Evolutionary conservation across 2,888 invertebrate genomes (phyloP), one percentile per base, ranked within the genome.

Genomic region (Cerceris rybyensis): DNA sequence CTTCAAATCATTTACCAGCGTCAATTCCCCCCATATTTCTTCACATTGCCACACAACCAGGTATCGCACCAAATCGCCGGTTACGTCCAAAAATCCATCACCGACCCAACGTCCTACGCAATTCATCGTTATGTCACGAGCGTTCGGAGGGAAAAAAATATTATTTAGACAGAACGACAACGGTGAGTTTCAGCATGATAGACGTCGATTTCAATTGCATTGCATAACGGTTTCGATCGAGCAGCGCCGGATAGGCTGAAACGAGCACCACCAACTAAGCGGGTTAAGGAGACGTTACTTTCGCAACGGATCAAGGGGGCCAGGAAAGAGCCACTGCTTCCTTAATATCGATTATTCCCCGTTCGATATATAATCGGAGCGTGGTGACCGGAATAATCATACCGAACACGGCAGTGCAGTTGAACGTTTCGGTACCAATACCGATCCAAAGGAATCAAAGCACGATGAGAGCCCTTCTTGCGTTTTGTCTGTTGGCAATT

Each of bases 221-320:
- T 90, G 83, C 86, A 80, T 86, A 89, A 88, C 70, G 72, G 70
- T 74, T 72, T 80, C 76, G 78, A 83, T 81, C 72, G 75, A 28
- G 77, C 75, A 70, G 84, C 75, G 80, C 60, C 68, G 64, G 64
- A 60, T 52, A 67, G 69, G 64, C 73, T 80, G 84, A 76, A 86
- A 85, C 82, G 80, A 81, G 73, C 80, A 83, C 85, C 80, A 81
- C 83, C 76, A 82, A 82, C 84, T 84, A 87, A 90, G 78, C 87
- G 83, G 90, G 90, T 91, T 88, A 90, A 91, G 90, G 90, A 88
- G 87, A 90, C 82, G 76, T 79, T 75, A 78, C 84, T 91, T 90
- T 89, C 88, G 88, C 83, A 89, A 91, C 82, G 77, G 63, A 59
- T 70, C 81, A 87, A 6, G 86, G 66, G 78, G 83, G 84, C 77